phyloP scores from a whole-genome alignment of 2,888 invertebrate genomes.

The Biston stratarius region DNA sequence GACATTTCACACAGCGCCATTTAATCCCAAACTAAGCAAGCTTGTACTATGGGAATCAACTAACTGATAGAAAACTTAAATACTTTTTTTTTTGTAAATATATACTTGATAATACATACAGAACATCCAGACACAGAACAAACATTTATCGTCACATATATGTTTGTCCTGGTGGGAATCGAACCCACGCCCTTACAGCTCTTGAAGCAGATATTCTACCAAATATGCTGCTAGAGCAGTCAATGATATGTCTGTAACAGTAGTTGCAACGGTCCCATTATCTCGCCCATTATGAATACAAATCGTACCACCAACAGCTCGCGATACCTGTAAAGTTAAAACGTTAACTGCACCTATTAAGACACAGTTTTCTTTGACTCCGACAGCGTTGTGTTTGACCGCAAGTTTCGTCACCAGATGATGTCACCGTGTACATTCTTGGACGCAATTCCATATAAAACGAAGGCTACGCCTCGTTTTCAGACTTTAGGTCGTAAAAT shows the following conservation, averaged over 20 bases:
- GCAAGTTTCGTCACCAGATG: conserved; percentile 29
- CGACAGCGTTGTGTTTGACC: conserved; percentile 18
- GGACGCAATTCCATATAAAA: conserved; percentile 17
- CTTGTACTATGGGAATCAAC: too few relatives aligned
- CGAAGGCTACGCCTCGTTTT: conserved; percentile 13
- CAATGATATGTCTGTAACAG: neutral
- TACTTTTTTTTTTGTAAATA: too few relatives aligned
- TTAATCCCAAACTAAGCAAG: too few relatives aligned
- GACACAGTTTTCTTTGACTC: conserved; percentile 6
- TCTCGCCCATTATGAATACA: conserved; percentile 1
- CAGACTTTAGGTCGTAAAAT: conserved; percentile 11
- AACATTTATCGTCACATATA: too few relatives aligned
- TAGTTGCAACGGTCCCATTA: conserved; percentile 3
- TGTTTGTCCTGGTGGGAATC: too few relatives aligned
- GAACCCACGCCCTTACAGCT: too few relatives aligned
- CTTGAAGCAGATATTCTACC: too few relatives aligned
- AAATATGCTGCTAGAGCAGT: too few relatives aligned
- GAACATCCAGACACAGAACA: too few relatives aligned
- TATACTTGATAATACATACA: too few relatives aligned
- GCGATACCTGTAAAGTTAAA: neutral
- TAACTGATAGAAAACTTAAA: too few relatives aligned
- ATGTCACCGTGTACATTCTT: conserved; percentile 25
- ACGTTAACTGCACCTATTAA: conserved; percentile 12
- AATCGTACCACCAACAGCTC: conserved; percentile 2
- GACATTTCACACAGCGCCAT: too few relatives aligned